Percentiles rank a stretch among this genome's conserved stretches.
Conservation (phyloP, 2,113 vertebrate species). For the Andinoacara biseriatus region DNA sequence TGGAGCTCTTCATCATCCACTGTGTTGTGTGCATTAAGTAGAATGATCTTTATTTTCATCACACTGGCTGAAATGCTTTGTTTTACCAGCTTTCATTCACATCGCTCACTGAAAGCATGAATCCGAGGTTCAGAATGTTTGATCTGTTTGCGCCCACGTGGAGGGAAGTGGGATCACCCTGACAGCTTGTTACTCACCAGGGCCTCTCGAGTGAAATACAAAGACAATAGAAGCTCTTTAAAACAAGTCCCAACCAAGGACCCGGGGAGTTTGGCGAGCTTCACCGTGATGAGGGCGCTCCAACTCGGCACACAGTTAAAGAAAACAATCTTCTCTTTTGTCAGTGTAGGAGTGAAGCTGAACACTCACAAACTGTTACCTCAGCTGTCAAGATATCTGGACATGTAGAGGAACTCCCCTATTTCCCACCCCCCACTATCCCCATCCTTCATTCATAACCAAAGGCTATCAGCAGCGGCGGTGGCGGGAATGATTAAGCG, state of each 20-base stretch:
- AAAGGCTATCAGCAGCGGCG: constrained; percentile 28
- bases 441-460: constrained; percentile 44
- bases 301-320: constrained; percentile 22
- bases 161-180: constrained; percentile 11
- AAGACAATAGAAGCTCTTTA: constrained; percentile 63
- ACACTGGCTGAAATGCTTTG: constrained; percentile 8
- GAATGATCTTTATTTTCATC: accelerated
- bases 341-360: constrained; percentile 46
- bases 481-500: constrained; percentile 61
- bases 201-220: constrained; percentile 21
- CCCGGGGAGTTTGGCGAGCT: constrained; percentile 43
- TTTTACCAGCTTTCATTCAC: not conserved
- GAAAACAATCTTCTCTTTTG: constrained; percentile 64
- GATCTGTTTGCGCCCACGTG: constrained; percentile 20
- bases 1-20: not conserved
- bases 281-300: constrained; percentile 43
- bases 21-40: not conserved
- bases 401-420: constrained; percentile 45
- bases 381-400: constrained; percentile 63
- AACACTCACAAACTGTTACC: constrained; percentile 59
- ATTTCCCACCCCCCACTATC: constrained; percentile 54
- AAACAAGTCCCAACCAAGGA: constrained; percentile 29
- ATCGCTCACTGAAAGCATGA: constrained; percentile 29
- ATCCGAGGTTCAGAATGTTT: constrained; percentile 22
- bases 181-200: constrained; percentile 48